Evolutionary conservation across 2,888 invertebrate genomes (phyloP).

Genomic region (Frankliniella intonsa): DNA sequence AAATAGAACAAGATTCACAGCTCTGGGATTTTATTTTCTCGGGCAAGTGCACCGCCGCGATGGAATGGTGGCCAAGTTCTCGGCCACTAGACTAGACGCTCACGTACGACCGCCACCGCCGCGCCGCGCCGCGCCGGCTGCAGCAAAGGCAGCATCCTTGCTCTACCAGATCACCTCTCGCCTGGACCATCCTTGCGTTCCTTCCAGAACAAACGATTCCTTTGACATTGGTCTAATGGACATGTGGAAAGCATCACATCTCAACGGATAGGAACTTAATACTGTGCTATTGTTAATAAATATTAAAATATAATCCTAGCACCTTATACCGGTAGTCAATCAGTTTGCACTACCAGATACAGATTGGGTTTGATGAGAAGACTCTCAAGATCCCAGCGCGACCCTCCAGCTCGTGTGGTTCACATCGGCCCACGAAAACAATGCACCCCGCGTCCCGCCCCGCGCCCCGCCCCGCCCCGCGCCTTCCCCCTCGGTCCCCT

Average conservation of each 20-base stretch:
- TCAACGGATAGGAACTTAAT: no score
- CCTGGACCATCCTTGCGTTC: conserved; percentile 6
- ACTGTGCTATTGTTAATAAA: no score
- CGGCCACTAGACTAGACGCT: not conserved
- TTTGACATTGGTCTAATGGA: no score
- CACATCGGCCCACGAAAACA: no score
- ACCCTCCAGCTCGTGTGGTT: no score
- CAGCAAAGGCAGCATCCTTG: conserved; percentile 14
- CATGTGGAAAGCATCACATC: no score
- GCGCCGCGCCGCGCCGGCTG: no score
- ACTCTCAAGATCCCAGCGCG: no score
- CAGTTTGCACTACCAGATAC: no score
- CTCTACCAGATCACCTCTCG: not conserved
- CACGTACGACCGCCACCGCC: not conserved
- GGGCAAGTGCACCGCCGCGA: not conserved
- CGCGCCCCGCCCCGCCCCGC: conserved; percentile 41
- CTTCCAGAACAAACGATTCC: not conserved
- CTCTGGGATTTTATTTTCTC: not conserved
- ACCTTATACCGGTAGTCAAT: no score
- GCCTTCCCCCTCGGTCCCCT: conserved; percentile 46
- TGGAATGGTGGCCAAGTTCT: not conserved
- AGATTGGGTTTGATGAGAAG: no score
- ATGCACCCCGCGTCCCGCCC: conserved; percentile 41
- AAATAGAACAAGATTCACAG: not conserved
- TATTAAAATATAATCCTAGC: no score